phyloP scores from a whole-genome alignment of 2,888 invertebrate genomes.

The Monoplex corrugatus region DNA sequence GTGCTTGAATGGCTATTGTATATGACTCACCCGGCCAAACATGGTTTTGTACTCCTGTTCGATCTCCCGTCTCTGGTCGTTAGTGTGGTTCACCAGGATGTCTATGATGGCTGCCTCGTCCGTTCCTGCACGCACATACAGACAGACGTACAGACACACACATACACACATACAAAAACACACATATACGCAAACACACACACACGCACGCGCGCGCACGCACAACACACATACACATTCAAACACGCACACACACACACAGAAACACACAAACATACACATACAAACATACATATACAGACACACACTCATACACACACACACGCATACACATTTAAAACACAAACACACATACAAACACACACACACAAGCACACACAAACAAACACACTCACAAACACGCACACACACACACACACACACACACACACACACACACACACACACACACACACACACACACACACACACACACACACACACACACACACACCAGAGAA shows the following conservation, averaged over 20 bases:
- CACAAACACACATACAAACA: neutral
- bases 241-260: neutral
- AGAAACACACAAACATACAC: neutral
- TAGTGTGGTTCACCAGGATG: constrained; percentile 63
- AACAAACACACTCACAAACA: neutral
- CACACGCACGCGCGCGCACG: neutral
- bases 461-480: neutral
- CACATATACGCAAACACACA: constrained; percentile 13
- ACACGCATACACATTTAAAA: constrained; percentile 2
- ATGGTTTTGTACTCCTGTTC: constrained; percentile 64
- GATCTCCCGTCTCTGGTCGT: constrained; percentile 68
- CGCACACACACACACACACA: neutral
- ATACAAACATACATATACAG: neutral
- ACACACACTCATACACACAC: constrained; percentile 20
- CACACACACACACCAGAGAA: no score
- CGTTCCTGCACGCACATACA: constrained; percentile 61
- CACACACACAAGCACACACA: neutral
- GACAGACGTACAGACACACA: constrained; percentile 25
- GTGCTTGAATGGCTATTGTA: no score
- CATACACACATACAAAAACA: constrained; percentile 16
- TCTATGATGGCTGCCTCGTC: constrained; percentile 68
- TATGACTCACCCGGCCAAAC: constrained; percentile 66
- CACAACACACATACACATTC: neutral
- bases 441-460: neutral
- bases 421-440: neutral